These are phyloP conservation scores for Centropristis striata DNA, from an alignment of 2,113 vertebrate genomes.

Conservation along the genomic window DNA sequence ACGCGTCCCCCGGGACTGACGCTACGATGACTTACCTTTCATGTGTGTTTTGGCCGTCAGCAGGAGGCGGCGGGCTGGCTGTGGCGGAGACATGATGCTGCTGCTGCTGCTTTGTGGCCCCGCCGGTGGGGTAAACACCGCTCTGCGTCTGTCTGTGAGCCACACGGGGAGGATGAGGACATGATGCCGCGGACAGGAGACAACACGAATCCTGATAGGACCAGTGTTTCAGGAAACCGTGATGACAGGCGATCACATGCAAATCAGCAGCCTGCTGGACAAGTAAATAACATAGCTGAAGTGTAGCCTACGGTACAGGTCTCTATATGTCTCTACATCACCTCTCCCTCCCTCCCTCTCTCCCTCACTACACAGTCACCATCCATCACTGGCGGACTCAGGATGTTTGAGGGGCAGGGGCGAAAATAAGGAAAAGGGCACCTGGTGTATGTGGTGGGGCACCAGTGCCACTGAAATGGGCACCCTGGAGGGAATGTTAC, in stretches of 20 bases:
- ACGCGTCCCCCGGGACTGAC: neutral
- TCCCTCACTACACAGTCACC: no score
- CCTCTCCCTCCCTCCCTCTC: no score
- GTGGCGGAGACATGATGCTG: neutral
- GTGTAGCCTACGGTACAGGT: no score
- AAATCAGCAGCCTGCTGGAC: neutral
- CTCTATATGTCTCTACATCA: no score
- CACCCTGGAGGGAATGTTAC: no score
- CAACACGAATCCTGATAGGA: neutral
- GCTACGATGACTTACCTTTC: neutral
- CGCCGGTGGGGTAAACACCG: neutral
- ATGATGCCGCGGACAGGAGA: neutral
- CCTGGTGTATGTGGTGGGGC: no score
- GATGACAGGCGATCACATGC: neutral
- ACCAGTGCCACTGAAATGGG: no score
- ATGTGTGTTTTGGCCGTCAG: neutral
- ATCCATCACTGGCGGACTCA: no score
- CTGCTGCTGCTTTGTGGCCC: constrained; percentile 4
- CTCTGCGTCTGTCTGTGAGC: neutral
- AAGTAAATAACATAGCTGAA: no score
- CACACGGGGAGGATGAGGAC: neutral
- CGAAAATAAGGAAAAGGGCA: no score
- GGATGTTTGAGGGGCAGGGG: no score
- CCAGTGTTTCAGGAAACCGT: no score
- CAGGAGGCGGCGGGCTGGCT: constrained; percentile 3